phyloP scores from a whole-genome alignment of 2,797 vertebrate species.

The Hemitrygon akajei region DNA sequence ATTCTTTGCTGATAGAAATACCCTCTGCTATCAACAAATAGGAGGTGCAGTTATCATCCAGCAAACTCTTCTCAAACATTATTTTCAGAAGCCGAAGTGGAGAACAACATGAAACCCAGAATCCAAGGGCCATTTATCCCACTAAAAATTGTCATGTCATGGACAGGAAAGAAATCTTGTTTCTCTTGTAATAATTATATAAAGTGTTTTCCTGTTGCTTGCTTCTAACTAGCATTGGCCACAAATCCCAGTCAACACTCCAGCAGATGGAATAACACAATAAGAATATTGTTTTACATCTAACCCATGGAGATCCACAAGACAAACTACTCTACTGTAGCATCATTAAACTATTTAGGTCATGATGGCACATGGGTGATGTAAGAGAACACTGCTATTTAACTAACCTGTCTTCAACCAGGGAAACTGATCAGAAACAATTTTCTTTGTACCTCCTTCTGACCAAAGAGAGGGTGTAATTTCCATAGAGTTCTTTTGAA shows the following conservation, averaged over 20 bases:
- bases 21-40: not conserved
- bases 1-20: not conserved
- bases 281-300: not conserved
- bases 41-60: not conserved
- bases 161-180: not conserved
- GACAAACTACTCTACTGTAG: not conserved
- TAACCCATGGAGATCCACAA: not conserved
- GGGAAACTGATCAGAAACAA: not conserved
- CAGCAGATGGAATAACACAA: not conserved
- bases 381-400: not conserved
- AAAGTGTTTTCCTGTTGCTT: not conserved
- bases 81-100: not conserved
- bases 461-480: not conserved
- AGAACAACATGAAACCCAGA: not conserved
- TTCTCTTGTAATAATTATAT: not conserved
- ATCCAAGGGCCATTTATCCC: not conserved
- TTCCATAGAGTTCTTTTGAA: not conserved
- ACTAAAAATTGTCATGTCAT: not conserved
- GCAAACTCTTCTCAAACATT: not conserved
- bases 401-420: not conserved
- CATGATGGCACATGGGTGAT: not conserved
- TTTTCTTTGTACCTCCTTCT: not conserved
- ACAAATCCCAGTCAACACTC: not conserved
- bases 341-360: not conserved
- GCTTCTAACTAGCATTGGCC: not conserved